These are phyloP conservation scores for Zaprionus tsacasi DNA, from an alignment of 1,140 invertebrate genomes.

Conservation along the genomic window DNA sequence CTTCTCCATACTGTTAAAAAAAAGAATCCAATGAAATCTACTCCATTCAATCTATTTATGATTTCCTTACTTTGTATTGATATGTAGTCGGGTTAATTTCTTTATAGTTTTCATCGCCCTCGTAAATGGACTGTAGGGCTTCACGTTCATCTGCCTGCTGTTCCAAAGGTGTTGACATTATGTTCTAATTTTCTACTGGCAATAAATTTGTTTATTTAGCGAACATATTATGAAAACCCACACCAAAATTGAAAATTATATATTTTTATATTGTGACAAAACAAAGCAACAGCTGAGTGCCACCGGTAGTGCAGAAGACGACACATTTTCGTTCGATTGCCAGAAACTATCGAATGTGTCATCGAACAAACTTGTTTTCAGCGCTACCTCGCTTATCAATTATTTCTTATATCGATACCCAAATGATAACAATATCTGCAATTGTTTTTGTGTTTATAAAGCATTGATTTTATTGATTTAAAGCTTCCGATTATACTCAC, in stretches of 20 bases:
- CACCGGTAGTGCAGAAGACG: constrained; percentile 32
- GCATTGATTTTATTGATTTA: too few species aligned
- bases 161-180: constrained; percentile 87
- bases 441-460: too few species aligned
- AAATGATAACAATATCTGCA: too few species aligned
- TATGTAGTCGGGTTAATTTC: constrained; percentile 90
- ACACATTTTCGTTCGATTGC: neutral
- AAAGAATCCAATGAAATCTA: neutral
- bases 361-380: neutral
- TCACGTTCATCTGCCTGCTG: constrained; percentile 95
- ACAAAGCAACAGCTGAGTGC: constrained; percentile 64
- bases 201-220: constrained; percentile 23
- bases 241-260: constrained; percentile 33
- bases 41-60: constrained; percentile 16
- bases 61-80: constrained; percentile 93
- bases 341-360: constrained; percentile 6
- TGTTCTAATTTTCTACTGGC: constrained; percentile 33
- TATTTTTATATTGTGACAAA: constrained; percentile 46
- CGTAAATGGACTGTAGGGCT: constrained; percentile 96
- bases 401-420: neutral
- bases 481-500: too few species aligned
- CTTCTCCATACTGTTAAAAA: constrained; percentile 91
- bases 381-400: too few species aligned
- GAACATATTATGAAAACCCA: constrained; percentile 23
- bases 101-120: constrained; percentile 95